These are phyloP conservation scores for Glossophaga mutica DNA, from an alignment of 2,797 vertebrate genomes.

Conservation along the genomic window DNA sequence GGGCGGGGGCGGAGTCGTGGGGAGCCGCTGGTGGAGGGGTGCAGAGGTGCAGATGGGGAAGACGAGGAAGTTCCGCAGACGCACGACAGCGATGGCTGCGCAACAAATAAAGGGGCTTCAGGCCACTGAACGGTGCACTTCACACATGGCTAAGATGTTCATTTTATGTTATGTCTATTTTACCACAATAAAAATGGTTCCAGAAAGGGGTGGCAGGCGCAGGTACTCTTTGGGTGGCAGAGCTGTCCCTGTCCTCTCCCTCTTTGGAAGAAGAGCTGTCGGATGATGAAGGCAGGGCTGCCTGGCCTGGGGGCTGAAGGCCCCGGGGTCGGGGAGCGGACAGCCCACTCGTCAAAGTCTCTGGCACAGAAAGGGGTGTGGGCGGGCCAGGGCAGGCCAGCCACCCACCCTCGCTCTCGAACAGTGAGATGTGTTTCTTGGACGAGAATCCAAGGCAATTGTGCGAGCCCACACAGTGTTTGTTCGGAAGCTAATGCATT, in stretches of 20 bases:
- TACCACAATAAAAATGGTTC: not conserved
- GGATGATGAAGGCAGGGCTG: fast-evolving
- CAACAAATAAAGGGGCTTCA: not conserved
- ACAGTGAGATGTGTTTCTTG: constrained; percentile 71
- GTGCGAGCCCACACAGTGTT: constrained; percentile 72
- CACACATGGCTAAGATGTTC: not conserved
- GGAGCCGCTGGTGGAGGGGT: not conserved
- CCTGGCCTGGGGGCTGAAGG: not conserved
- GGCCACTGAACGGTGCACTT: not conserved
- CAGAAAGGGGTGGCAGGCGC: not conserved
- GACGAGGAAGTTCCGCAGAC: not conserved
- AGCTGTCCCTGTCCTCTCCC: not conserved
- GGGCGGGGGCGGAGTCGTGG: fast-evolving
- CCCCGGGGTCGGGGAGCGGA: not conserved
- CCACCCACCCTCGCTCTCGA: constrained; percentile 56
- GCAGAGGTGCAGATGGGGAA: not conserved
- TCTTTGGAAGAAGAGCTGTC: not conserved
- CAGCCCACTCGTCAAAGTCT: not conserved
- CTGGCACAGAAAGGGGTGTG: constrained; percentile 47
- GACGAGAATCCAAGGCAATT: constrained; percentile 70
- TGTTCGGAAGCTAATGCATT: constrained; percentile 75
- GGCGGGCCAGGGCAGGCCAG: constrained; percentile 67
- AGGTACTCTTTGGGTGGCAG: not conserved
- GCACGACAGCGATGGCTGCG: not conserved
- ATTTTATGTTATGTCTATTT: not conserved